Evolutionary conservation across 2,888 invertebrate species (phyloP), one percentile per base, ranked within the genome.

Genomic region (Xanthorhoe spadicearia): DNA sequence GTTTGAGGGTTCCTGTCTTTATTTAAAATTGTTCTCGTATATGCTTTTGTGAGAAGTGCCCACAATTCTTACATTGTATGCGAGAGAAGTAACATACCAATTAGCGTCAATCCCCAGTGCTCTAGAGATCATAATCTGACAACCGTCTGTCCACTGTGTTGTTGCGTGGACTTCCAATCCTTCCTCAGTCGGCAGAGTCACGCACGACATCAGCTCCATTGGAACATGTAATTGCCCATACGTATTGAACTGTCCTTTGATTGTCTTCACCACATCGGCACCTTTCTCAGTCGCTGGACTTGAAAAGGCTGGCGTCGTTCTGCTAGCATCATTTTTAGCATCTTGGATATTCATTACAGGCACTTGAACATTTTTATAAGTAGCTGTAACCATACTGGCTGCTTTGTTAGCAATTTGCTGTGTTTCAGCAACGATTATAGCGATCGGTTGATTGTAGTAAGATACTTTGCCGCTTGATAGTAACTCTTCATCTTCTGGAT

Each of bases 161-260:
- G 95, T 77, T 0, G 94, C 84, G 77, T 92, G 94, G 0, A 97
- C 93, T 70, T 95, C 94, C 73, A 96, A 83, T 0, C 95, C 95
- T 80, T 96, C 95, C 79, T 97, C 97, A 0, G 89, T 91, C 0
- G 96, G 96, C 32, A 94, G 82, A 17, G 94, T 94, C 0, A 95
- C 91, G 77, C 95, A 95, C 0, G 92, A 91, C 67, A 96, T 94
- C 0, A 95, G 94, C 80, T 97, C 97, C 96, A 97, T 96, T 13
- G 94, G 94, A 72, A 94, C 96, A 83, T 96, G 96, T 77, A 95
- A 96, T 77, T 97, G 97, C 13, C 91, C 83, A n/a, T 94, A 94
- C 57, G 94, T 82, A 35, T 92, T 86, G 48, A 93, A 88, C 17
- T 83, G 87, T 0, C 96, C 96, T 68, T 75, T 80, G 3, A 94